Base-by-base conservation (phyloP, 2,888 invertebrate species). In the Pachymerium ferrugineum region DNA sequence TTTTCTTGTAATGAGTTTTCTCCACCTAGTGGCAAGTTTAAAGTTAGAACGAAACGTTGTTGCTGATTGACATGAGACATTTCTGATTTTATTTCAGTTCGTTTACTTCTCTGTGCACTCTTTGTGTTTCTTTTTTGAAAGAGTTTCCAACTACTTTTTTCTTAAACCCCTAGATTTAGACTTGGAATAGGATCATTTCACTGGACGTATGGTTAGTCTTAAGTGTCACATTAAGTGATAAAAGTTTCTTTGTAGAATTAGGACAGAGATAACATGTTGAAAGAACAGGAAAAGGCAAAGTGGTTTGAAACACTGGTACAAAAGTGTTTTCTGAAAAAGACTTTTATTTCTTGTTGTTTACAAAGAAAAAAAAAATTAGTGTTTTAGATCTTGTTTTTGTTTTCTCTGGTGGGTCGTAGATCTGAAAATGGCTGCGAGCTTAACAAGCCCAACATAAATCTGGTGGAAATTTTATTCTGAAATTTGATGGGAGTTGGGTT, bases 151-250 rank as follows among this genome's bases (percentile, higher is more conserved):
- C n/a, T n/a, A n/a, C n/a, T n/a, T n/a, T n/a, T n/a, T n/a, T n/a
- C n/a, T n/a, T n/a, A n/a, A n/a, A n/a, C n/a, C n/a, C n/a, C n/a
- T n/a, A n/a, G n/a, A n/a, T n/a, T 47, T 47, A 22, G 47, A 47
- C 47, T 47, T 47, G 10, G 47, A 22, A 19, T 47, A n/a, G n/a
- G n/a, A n/a, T n/a, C n/a, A n/a, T n/a, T n/a, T n/a, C n/a, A n/a
- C n/a, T n/a, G n/a, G n/a, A n/a, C n/a, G n/a, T n/a, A n/a, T n/a
- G n/a, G n/a, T n/a, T n/a, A 22, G 47, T 47, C 22, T 47, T 47
- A 47, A 47, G 47, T n/a, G n/a, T 47, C 47, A 47, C 47, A 47
- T 47, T 47, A 47, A 47, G 47, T 16, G 47, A 19, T 47, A 47
- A 47, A 47, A 47, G 47, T 47, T 47, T 38, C 22, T 10, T 47